Evolutionary conservation across 2,113 vertebrate species (phyloP).

Genomic region (Pandion haliaetus): DNA sequence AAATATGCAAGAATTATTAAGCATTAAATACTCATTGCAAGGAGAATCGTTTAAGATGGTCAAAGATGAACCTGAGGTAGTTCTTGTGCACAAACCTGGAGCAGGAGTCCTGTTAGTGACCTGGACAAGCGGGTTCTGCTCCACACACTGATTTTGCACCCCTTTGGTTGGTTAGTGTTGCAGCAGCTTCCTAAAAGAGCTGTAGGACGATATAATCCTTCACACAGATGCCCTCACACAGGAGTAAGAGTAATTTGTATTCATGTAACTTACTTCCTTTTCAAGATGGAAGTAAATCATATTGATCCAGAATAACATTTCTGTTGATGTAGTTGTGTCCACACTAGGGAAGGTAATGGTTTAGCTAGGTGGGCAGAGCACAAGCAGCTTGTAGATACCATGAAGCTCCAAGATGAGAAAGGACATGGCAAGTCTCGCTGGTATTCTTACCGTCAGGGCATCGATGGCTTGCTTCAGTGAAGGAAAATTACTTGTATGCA

Average conservation of each 20-base stretch:
- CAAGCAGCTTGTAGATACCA: background rate
- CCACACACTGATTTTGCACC: background rate
- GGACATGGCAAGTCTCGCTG: background rate
- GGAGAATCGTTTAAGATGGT: background rate
- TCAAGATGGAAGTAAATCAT: background rate
- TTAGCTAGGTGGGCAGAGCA: background rate
- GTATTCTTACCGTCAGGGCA: background rate
- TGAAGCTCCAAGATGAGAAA: background rate
- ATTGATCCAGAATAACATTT: background rate
- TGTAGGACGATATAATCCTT: background rate
- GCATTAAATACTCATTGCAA: background rate
- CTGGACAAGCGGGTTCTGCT: background rate
- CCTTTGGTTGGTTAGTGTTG: background rate
- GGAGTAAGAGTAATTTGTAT: background rate
- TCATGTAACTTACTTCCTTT: background rate
- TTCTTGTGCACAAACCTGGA: background rate
- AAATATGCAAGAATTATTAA: slow-evolving; percentile 2
- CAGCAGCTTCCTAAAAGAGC: background rate
- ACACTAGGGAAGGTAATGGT: background rate
- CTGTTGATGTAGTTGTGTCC: background rate
- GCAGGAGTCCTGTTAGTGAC: background rate
- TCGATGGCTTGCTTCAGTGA: accelerated
- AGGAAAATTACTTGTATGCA: background rate
- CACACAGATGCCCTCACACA: background rate
- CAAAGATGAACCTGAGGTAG: background rate